Percentiles rank a stretch among this genome's conserved stretches.
Evolutionary conservation across 1,140 invertebrate genomes (phyloP).

Genomic region (Sarcophaga bullata): DNA sequence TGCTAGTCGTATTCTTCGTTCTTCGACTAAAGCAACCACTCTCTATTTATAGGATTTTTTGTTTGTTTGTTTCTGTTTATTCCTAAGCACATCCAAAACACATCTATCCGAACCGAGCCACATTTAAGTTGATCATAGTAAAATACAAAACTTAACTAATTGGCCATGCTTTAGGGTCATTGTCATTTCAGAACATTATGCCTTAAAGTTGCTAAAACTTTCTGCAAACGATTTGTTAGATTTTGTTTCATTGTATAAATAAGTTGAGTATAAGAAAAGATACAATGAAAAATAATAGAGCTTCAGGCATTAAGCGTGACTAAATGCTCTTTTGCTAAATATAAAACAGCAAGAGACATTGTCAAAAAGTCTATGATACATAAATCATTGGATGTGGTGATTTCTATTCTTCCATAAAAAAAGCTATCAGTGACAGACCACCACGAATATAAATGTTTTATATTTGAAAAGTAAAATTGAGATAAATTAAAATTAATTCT

Average conservation of each 20-base stretch:
- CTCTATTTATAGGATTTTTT: neutral
- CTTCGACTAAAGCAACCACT: neutral
- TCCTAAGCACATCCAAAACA: neutral
- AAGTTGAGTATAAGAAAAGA: neutral
- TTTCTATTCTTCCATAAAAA: no score
- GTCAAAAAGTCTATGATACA: no score
- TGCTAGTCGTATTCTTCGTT: neutral
- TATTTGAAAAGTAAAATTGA: no score
- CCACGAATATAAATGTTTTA: no score
- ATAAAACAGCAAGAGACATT: neutral
- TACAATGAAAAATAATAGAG: neutral
- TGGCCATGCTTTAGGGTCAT: constrained; percentile 45
- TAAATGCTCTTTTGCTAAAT: neutral
- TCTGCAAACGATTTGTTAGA: constrained; percentile 14
- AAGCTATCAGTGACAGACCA: no score
- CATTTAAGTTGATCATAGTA: constrained; percentile 24
- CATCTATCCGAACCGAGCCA: neutral
- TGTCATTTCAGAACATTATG: constrained; percentile 34
- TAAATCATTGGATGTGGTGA: no score
- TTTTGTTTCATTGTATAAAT: constrained; percentile 16
- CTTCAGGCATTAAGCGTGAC: constrained; percentile 23
- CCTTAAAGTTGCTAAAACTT: constrained; percentile 6
- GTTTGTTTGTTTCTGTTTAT: no score
- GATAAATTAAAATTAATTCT: no score
- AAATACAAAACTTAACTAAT: constrained; percentile 42